These are phyloP conservation scores for Pteronotus mesoamericanus DNA, from an alignment of 2,797 vertebrate species.

Conservation along the genomic window DNA sequence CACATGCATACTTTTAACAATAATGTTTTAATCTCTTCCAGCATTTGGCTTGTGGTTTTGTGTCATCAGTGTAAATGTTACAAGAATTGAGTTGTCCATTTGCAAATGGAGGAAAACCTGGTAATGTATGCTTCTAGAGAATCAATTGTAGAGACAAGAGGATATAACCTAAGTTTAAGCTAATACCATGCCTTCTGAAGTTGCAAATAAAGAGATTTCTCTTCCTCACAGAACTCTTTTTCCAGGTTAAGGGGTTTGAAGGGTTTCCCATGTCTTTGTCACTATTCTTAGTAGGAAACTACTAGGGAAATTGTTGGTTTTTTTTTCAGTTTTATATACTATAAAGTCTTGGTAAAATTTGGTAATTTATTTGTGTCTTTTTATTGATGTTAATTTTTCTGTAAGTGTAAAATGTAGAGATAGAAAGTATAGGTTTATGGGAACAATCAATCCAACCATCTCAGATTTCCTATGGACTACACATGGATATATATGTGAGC, in stretches of 20 bases:
- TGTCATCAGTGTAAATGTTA: conserved; percentile 27
- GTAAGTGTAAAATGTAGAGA: background rate
- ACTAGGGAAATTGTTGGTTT: background rate
- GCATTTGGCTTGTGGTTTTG: background rate
- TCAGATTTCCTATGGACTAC: background rate
- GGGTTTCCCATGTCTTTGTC: background rate
- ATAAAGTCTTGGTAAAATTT: background rate
- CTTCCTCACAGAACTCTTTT: background rate
- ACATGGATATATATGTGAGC: background rate
- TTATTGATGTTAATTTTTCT: background rate
- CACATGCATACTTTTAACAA: background rate
- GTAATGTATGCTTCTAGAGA: background rate
- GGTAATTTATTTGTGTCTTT: background rate
- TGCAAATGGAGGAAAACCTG: background rate
- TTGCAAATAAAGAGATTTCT: background rate
- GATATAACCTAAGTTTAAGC: background rate
- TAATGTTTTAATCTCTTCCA: background rate
- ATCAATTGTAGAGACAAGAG: conserved; percentile 30
- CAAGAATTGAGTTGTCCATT: background rate
- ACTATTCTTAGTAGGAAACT: background rate
- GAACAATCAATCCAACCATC: background rate
- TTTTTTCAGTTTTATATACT: background rate
- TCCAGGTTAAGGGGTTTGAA: background rate
- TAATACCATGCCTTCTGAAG: conserved; percentile 32
- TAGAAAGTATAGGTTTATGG: background rate